Evolutionary conservation across 1,140 invertebrate genomes (phyloP).

Genomic region (Oreohelix idahoensis): DNA sequence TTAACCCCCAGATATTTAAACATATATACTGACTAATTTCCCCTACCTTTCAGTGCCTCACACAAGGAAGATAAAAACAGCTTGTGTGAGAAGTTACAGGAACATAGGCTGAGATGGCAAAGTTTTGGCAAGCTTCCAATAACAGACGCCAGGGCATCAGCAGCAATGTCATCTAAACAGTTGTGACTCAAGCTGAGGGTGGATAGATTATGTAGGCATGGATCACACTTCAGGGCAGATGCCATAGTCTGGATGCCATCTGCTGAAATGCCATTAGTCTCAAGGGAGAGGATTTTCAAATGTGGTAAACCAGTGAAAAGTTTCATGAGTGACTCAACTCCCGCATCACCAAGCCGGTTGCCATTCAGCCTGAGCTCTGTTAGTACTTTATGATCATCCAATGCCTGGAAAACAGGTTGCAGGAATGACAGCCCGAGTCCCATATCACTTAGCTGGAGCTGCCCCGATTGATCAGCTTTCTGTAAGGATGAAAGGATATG

Average conservation of each 20-base stretch:
- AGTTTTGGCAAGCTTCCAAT: constrained; percentile 2
- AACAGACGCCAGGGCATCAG: not conserved
- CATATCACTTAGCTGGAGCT: constrained; percentile 21
- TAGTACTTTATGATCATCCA: constrained; percentile 29
- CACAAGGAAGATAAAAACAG: constrained; percentile 13
- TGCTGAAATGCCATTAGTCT: constrained; percentile 5
- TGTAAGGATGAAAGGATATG: not conserved
- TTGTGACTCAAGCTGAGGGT: constrained; percentile 23
- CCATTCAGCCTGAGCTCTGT: constrained; percentile 26
- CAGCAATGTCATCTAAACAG: constrained; percentile 26
- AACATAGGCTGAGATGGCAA: not conserved
- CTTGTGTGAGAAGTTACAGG: constrained; percentile 17
- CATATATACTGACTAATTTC: no score
- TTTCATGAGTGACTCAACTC: constrained; percentile 20
- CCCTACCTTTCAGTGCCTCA: constrained; percentile 19
- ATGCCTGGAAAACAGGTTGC: constrained; percentile 31
- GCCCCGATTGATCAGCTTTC: constrained; percentile 11
- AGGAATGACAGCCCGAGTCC: not conserved
- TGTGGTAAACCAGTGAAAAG: constrained; percentile 1
- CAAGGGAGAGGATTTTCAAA: constrained; percentile 16
- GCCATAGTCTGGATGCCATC: constrained; percentile 21
- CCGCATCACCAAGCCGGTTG: constrained; percentile 32
- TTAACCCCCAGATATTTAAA: no score
- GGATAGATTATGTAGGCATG: not conserved
- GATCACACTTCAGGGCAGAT: not conserved